These are phyloP conservation scores for Marisa cornuarietis DNA, from an alignment of 1,140 invertebrate species.

Conservation along the genomic window DNA sequence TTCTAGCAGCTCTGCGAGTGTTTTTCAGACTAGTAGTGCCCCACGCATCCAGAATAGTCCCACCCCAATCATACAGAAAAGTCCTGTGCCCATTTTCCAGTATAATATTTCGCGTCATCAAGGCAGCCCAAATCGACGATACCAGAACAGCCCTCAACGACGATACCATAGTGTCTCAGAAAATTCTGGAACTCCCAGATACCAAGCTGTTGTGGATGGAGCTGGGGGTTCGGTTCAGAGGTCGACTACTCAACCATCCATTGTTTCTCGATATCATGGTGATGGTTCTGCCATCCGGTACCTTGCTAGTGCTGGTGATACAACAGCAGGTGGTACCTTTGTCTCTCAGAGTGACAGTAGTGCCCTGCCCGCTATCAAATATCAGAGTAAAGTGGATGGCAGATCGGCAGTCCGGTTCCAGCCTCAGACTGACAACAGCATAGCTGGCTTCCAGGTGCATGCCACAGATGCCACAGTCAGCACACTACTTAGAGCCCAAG, in stretches of 20 bases:
- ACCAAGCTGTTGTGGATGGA: not conserved
- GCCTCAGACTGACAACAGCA: constrained; percentile 9
- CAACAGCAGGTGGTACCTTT: not conserved
- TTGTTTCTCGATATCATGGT: not conserved
- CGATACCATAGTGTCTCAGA: constrained; percentile 5
- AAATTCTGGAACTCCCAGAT: not conserved
- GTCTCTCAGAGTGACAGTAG: not conserved
- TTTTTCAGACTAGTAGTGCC: constrained; percentile 8
- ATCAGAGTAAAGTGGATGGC: constrained; percentile 9
- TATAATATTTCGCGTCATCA: constrained; percentile 15
- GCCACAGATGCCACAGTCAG: not conserved
- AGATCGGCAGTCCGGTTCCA: constrained; percentile 6
- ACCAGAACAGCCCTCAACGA: constrained; percentile 13
- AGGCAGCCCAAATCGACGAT: constrained; percentile 18
- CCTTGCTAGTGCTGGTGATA: not conserved
- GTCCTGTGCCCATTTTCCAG: constrained; percentile 17
- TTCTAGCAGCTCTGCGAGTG: not conserved
- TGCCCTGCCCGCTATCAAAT: not conserved
- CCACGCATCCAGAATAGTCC: constrained; percentile 22
- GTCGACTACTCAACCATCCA: not conserved
- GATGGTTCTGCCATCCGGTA: not conserved
- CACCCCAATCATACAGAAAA: constrained; percentile 17
- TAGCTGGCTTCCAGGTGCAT: not conserved
- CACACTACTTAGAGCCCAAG: not conserved
- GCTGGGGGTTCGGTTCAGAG: not conserved